Evolutionary conservation across 2,888 invertebrate species (phyloP).

Genomic region (Melinopterus prodromus): DNA sequence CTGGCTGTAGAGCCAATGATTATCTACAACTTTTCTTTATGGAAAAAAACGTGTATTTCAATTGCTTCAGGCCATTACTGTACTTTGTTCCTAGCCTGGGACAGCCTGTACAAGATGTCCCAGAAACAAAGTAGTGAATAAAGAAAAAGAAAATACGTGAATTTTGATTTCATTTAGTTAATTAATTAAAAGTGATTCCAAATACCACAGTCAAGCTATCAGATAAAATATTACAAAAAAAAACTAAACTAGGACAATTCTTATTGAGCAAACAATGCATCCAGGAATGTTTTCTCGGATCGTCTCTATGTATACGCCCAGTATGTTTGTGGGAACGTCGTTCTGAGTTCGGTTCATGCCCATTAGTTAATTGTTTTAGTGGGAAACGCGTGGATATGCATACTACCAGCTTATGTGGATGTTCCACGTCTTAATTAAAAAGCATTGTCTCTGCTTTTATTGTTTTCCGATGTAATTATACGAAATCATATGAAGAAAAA

Average conservation of each 20-base stretch:
- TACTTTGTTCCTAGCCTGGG: too few relatives aligned
- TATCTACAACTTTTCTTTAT: too few relatives aligned
- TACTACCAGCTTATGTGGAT: neutral
- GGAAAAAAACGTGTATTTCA: too few relatives aligned
- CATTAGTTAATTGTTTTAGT: neutral
- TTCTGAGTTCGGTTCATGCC: neutral
- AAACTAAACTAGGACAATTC: neutral
- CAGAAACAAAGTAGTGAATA: too few relatives aligned
- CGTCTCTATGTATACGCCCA: neutral
- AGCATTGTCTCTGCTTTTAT: neutral
- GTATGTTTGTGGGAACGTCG: neutral
- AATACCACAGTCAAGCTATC: too few relatives aligned
- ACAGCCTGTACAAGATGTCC: too few relatives aligned
- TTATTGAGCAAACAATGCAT: neutral
- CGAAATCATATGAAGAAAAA: neutral
- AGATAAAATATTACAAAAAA: neutral
- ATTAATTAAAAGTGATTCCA: too few relatives aligned
- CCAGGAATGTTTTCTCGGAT: neutral
- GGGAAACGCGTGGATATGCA: neutral
- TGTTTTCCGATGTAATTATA: neutral
- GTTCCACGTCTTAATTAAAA: neutral
- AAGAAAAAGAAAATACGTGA: too few relatives aligned
- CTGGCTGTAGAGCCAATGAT: too few relatives aligned
- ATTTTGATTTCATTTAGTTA: too few relatives aligned
- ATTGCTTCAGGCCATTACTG: too few relatives aligned